Base-by-base conservation (phyloP, 2,888 invertebrate genomes). In the Orthosia cruda region DNA sequence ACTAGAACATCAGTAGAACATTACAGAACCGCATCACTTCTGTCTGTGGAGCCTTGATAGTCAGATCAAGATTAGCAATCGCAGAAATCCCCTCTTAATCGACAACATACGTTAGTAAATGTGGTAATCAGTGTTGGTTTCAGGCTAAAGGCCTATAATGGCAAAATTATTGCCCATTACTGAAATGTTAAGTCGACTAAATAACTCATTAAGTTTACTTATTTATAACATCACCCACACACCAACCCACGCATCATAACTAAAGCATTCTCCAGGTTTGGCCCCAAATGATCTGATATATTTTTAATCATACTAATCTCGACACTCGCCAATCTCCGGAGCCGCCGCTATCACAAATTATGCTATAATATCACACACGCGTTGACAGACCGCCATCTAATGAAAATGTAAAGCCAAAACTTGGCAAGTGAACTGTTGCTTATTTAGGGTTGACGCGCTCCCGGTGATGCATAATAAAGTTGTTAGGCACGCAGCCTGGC, bases 391-490 rank as follows among this genome's bases (percentile, higher is more conserved):
- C 88, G 87, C 88, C 89, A 89, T 91, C 94, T 95, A 94, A 95
- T 95, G 94, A 95, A 95, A 95, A 95, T 94, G 94, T 95, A 93
- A 94, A 94, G 92, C 91, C 90, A 84, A 93, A 95, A 96, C 93
- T 96, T 96, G 96, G 96, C 96, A 94, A 94, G 91, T 91, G 91
- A 92, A 91, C 92, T 92, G 92, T 92, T 93, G 93, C 94, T 95
- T 95, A 95, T 95, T 96, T 95, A 94, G 93, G 83, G 92, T 91
- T 91, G 92, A 91, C 92, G 91, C 91, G 93, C 92, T 89, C 90
- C 86, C 90, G 91, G 93, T 94, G 94, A 95, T 95, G 94, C 95
- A 95, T 95, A 95, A 95, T 95, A 95, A 95, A 95, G 94, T 93
- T 94, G 94, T 94, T 94, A 93, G 92, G 88, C 90, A 92, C 84